Conservation (phyloP, 2,113 vertebrate genomes). For the Pseudonaja textilis region DNA sequence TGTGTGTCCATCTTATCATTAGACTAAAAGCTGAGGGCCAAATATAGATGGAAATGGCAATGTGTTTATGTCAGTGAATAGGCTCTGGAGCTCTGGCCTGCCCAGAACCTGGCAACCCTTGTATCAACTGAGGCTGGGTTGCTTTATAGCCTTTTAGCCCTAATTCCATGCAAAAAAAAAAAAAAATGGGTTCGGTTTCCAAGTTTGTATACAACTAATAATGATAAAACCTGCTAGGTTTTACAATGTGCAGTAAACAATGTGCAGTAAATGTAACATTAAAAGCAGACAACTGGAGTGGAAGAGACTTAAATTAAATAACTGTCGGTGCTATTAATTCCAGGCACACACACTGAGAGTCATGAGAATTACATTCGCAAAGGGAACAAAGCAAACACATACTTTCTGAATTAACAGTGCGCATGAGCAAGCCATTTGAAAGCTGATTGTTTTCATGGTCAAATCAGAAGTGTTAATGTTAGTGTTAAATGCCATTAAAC, state of each 20-base stretch:
- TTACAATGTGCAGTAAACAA: too few relatives aligned
- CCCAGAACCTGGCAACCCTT: slow-evolving; percentile 47
- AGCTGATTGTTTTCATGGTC: not conserved
- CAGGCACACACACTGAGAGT: not conserved
- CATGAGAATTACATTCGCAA: slow-evolving; percentile 9
- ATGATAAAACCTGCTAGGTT: slow-evolving; percentile 46
- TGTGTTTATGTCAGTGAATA: slow-evolving; percentile 28
- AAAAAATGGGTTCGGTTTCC: slow-evolving; percentile 33
- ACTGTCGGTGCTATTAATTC: slow-evolving; percentile 6
- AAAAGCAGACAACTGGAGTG: slow-evolving; percentile 11
- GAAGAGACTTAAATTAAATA: not conserved
- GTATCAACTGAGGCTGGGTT: slow-evolving; percentile 37
- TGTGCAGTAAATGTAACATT: slow-evolving; percentile 19
- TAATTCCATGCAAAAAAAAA: slow-evolving; percentile 41
- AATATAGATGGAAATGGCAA: slow-evolving; percentile 23
- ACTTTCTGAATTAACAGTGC: not conserved
- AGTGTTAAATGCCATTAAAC: slow-evolving; percentile 9
- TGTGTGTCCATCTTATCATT: not conserved
- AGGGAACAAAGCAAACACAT: slow-evolving; percentile 12
- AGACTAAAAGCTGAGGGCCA: slow-evolving; percentile 20
- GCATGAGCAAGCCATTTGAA: not conserved
- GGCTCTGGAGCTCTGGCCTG: slow-evolving; percentile 17
- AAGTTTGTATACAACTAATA: slow-evolving; percentile 2
- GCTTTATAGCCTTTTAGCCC: slow-evolving; percentile 43
- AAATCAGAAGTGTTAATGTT: not conserved